Percentiles rank a stretch among this genome's conserved stretches.
Conservation (phyloP, 2,797 vertebrate species). For the Tragelaphus eurycerus region DNA sequence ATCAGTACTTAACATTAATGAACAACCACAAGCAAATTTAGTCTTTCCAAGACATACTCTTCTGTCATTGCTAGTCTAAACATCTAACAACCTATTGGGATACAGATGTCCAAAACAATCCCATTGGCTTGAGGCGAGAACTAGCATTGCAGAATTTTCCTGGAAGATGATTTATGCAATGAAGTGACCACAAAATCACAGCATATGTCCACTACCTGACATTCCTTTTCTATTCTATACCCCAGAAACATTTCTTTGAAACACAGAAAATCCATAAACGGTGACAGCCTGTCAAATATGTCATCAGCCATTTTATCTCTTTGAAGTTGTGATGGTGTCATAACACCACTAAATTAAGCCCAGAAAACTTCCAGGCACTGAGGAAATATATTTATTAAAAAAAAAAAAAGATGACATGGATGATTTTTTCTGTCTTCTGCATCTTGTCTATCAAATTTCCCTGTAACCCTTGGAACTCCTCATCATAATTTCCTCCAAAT, state of each 20-base stretch:
- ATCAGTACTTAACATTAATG: not conserved
- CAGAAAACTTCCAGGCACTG: not conserved
- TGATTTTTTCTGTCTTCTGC: not conserved
- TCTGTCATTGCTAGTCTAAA: not conserved
- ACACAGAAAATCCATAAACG: not conserved
- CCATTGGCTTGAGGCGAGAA: not conserved
- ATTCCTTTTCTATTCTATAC: not conserved
- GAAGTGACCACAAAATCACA: not conserved
- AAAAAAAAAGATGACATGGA: not conserved
- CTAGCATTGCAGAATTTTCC: not conserved
- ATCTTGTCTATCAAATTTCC: not conserved
- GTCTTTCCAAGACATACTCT: not conserved
- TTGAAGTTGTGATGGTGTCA: not conserved
- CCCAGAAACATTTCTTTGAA: not conserved
- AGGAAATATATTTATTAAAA: not conserved
- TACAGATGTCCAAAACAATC: not conserved
- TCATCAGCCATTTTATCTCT: not conserved
- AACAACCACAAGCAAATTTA: not conserved
- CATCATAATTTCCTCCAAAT: not conserved
- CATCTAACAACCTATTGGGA: not conserved
- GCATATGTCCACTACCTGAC: not conserved
- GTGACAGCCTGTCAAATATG: not conserved
- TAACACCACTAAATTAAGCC: not conserved
- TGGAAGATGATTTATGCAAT: not conserved
- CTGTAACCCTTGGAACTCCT: not conserved